Percentiles rank a stretch among this genome's conserved stretches.
Evolutionary conservation across 2,797 vertebrate genomes (phyloP).

Genomic region (Anguilla marmorata): DNA sequence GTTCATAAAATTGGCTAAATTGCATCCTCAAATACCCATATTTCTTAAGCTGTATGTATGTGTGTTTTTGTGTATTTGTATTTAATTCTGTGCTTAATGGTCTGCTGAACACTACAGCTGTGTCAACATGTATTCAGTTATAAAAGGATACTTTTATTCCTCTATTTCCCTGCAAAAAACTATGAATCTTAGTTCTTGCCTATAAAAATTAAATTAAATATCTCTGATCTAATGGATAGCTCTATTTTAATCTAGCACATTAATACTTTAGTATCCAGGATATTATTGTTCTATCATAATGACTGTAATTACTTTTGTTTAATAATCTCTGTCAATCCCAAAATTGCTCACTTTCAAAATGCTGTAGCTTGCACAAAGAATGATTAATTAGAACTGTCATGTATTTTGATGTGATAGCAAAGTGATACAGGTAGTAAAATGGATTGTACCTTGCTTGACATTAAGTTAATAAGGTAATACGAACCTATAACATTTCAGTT

Average conservation of each 20-base stretch:
- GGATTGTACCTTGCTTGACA: constrained; percentile 10
- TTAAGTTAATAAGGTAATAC: constrained; percentile 9
- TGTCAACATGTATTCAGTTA: constrained; percentile 67
- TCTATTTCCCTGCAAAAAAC: constrained; percentile 72
- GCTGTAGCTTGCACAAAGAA: constrained; percentile 60
- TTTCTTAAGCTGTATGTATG: not conserved
- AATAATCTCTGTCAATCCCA: constrained; percentile 80
- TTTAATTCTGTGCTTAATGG: not conserved
- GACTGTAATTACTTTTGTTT: constrained; percentile 84
- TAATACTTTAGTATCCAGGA: constrained; percentile 84
- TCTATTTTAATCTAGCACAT: constrained; percentile 82
- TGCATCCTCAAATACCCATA: not conserved
- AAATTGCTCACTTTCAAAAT: constrained; percentile 75
- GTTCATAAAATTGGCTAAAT: not conserved
- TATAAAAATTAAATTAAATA: constrained; percentile 78
- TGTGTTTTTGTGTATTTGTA: not conserved
- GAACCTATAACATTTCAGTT: constrained; percentile 12
- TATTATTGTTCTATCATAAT: constrained; percentile 85
- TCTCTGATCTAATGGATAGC: constrained; percentile 79
- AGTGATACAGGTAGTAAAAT: constrained; percentile 23
- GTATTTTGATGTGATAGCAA: constrained; percentile 27
- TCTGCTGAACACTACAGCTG: not conserved
- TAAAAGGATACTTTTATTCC: constrained; percentile 71
- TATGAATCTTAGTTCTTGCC: constrained; percentile 81
- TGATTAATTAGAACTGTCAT: constrained; percentile 63